Evolutionary conservation across 1,140 invertebrate species (phyloP).

Genomic region (Heliconius congener): DNA sequence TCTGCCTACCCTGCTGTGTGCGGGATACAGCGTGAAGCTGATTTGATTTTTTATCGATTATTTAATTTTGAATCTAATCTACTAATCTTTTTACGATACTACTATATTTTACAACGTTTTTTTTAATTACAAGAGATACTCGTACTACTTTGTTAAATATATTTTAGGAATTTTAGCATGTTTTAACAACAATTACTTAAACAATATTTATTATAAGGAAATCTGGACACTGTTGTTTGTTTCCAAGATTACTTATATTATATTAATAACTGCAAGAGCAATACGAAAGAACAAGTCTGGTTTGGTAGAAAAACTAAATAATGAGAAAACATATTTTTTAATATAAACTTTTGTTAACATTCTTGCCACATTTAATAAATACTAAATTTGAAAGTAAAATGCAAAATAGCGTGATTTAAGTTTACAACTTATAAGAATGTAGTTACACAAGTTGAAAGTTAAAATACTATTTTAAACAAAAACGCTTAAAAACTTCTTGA

Average conservation of each 20-base stretch:
- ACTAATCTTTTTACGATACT: neutral
- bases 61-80: neutral
- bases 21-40: too few species aligned
- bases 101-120: neutral
- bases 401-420: neutral
- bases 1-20: too few species aligned
- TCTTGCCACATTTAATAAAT: neutral
- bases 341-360: neutral
- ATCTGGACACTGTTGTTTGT: too few species aligned
- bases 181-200: too few species aligned
- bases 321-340: neutral
- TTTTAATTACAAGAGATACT: neutral
- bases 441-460: neutral
- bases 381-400: neutral
- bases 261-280: too few species aligned
- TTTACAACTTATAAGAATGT: conserved; percentile 4
- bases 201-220: too few species aligned
- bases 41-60: neutral
- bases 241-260: too few species aligned
- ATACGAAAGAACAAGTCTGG: too few species aligned
- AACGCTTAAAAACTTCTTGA: neutral
- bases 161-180: too few species aligned
- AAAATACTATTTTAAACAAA: neutral
- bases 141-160: neutral
- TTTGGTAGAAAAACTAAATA: neutral